These are phyloP conservation scores for Odontesthes bonariensis DNA, from an alignment of 2,113 vertebrate genomes.

Conservation along the genomic window DNA sequence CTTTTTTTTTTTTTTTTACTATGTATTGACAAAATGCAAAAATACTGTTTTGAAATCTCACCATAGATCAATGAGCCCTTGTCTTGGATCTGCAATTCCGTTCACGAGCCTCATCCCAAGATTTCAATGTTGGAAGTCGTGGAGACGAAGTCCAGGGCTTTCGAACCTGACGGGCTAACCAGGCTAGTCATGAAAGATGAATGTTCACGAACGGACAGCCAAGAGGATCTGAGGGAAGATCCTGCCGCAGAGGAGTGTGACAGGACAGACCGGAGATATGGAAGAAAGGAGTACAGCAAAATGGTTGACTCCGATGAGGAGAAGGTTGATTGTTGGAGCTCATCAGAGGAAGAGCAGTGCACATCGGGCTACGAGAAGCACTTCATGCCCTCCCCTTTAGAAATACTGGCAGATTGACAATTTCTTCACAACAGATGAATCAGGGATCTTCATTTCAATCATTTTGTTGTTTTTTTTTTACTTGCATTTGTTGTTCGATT, in stretches of 20 bases:
- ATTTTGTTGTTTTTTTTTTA: not conserved
- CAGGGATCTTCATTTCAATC: not conserved
- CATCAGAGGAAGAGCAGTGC: slow-evolving; percentile 48
- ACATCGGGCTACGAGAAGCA: slow-evolving; percentile 76
- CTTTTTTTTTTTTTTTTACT: not conserved
- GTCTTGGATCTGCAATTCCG: slow-evolving; percentile 23
- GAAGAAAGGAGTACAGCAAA: slow-evolving; percentile 69
- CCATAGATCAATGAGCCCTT: slow-evolving; percentile 56
- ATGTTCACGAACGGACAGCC: slow-evolving; percentile 4
- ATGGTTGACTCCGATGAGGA: slow-evolving; percentile 76
- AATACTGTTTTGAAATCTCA: slow-evolving; percentile 10
- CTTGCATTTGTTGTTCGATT: not conserved
- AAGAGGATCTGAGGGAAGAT: slow-evolving; percentile 6
- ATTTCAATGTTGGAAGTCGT: slow-evolving; percentile 74
- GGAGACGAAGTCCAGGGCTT: not conserved
- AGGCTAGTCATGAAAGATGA: not conserved
- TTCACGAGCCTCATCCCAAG: slow-evolving; percentile 44
- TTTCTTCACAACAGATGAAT: not conserved
- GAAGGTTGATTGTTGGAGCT: slow-evolving; percentile 34
- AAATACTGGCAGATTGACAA: slow-evolving; percentile 47
- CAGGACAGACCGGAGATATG: slow-evolving; percentile 7
- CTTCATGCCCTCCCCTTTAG: slow-evolving; percentile 73
- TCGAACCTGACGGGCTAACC: not conserved
- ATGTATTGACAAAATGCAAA: not conserved
- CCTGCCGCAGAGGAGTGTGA: slow-evolving; percentile 1